Evolutionary conservation across 23 tunicate genomes (phyloP), one percentile per base, ranked within the genome.

Genomic region (Phallusia fumigata): DNA sequence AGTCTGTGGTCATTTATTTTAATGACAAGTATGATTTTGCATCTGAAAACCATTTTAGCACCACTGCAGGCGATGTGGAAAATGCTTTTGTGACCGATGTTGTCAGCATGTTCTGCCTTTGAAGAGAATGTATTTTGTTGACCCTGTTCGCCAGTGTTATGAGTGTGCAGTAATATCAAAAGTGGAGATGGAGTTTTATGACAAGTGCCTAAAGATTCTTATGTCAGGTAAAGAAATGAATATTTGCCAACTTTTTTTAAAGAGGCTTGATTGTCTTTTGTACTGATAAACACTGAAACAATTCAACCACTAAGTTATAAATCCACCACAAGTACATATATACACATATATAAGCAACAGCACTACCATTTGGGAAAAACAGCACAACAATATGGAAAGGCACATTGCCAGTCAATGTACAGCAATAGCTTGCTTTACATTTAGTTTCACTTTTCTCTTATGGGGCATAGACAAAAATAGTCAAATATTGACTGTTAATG

Each of bases 31-130:
- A n/a, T 24, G 18, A 19, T 50, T 26, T n/a, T n/a, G n/a, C n/a
- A n/a, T n/a, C n/a, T n/a, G n/a, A n/a, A 40, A 40, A 33, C 45
- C 76, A 30, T 79, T 83, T n/a, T 82, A 88, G 93, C 98, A 94
- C 65, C 98, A 94, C 76, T 94, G 98, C 52, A 82, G 98, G 35
- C 79, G 98, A 44, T 94, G 98, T 85, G 98, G 98, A 0, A 73
- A 74, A 32, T 94, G 98, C 52, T 94, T 90, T 75, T 94, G 98
- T 58, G 78, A 82, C 49, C 81, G 75, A 24, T 94, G 98, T 75
- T 82, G 87, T 64, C 84, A 82, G 22, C 64, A 94, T 79, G 40
- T 73, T 28, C 44, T 94, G 32, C 79, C 82, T 10, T 65, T 94
- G 73, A 75, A 82, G 32, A 73, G 98, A 58, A 94, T 94, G 98